Conservation (phyloP, 1,140 invertebrate species). For the Whitmania pigra region DNA sequence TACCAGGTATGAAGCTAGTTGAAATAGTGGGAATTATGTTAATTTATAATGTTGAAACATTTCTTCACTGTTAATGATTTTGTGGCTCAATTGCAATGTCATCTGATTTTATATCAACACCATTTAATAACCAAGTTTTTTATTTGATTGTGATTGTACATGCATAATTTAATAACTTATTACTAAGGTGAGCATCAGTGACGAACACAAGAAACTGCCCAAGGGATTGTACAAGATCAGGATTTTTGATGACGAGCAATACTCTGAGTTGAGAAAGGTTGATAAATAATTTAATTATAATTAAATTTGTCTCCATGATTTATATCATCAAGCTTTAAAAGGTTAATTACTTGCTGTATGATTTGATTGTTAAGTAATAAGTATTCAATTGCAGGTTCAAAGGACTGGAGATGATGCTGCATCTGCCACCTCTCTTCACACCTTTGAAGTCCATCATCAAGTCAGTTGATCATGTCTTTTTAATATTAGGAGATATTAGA, state of each 20-base stretch:
- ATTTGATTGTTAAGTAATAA: not conserved
- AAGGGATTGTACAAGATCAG: slow-evolving; percentile 66
- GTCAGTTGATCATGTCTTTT: slow-evolving; percentile 31
- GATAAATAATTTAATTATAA: slow-evolving; percentile 7
- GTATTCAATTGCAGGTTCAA: slow-evolving; percentile 40
- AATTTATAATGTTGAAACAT: not conserved
- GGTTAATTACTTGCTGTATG: not conserved
- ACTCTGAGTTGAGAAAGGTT: slow-evolving; percentile 54
- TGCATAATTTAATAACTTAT: slow-evolving; percentile 17
- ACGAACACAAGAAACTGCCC: slow-evolving; percentile 64
- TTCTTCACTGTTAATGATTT: not conserved
- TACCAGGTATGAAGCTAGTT: slow-evolving; percentile 55
- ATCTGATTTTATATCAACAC: not conserved
- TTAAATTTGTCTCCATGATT: too few relatives aligned
- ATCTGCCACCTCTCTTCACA: slow-evolving; percentile 58
- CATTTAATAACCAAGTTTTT: slow-evolving; percentile 4
- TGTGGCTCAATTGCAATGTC: not conserved
- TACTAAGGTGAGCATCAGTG: slow-evolving; percentile 73
- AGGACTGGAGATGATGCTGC: slow-evolving; percentile 44
- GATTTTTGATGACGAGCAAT: slow-evolving; percentile 80
- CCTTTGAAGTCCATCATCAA: slow-evolving; percentile 63
- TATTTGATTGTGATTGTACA: not conserved
- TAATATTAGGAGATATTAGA: too few relatives aligned
- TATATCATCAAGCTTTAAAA: too few relatives aligned
- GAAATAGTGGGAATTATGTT: not conserved